phyloP scores from a whole-genome alignment of 2,113 vertebrate genomes.

The Austrofundulus limnaeus region DNA sequence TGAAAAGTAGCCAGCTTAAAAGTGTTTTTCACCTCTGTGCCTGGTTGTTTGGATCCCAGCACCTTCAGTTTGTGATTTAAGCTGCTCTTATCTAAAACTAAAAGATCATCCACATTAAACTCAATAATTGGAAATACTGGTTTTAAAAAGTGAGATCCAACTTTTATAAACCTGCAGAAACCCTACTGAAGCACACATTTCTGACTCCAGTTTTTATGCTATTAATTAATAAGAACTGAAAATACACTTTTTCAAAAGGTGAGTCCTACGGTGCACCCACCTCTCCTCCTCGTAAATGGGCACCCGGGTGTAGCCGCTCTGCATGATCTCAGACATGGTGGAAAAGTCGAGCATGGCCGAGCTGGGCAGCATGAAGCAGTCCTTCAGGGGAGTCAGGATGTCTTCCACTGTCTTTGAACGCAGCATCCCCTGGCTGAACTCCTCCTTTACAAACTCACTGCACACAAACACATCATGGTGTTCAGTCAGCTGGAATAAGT shows the following conservation, averaged over 20 bases:
- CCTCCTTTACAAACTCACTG: slow-evolving; percentile 88
- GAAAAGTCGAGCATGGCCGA: slow-evolving; percentile 85
- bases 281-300: slow-evolving; percentile 91
- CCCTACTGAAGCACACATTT: background rate
- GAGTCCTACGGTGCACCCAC: slow-evolving; percentile 24
- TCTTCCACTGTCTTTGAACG: slow-evolving; percentile 89
- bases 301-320: slow-evolving; percentile 90
- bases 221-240: background rate
- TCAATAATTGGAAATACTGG: background rate
- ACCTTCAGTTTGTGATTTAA: background rate
- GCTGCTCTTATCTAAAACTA: background rate
- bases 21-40: background rate
- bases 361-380: slow-evolving; percentile 91
- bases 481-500: background rate
- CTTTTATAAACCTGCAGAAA: background rate
- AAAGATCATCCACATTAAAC: too few species aligned
- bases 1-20: background rate
- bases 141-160: background rate
- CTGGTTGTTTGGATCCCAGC: background rate
- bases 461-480: background rate
- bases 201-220: background rate
- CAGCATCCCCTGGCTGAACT: slow-evolving; percentile 85
- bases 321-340: slow-evolving; percentile 92
- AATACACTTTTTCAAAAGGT: too few species aligned
- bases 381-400: slow-evolving; percentile 87